Evolutionary conservation across 2,888 invertebrate genomes (phyloP), one percentile per base, ranked within the genome.

Genomic region (Cantharis nigra): DNA sequence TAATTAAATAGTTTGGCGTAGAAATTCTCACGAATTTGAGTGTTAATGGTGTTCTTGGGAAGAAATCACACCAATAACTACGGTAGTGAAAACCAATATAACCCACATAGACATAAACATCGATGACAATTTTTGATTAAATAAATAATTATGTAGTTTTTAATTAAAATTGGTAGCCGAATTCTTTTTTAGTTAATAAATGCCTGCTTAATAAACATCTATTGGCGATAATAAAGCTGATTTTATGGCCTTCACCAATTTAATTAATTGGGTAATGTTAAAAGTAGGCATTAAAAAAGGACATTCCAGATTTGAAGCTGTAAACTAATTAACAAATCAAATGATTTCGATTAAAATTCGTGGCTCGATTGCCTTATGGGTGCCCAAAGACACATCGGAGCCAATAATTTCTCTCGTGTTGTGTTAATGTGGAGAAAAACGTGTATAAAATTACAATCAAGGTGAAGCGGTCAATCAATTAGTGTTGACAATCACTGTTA

Each of bases 51-150:
- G 49, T 49, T 49, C 49, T 49, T 49, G 49, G 49, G 49, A 49
- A 49, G n/a, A 49, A 49, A 49, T 49, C 49, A 49, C 49, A 49
- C 49, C 49, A n/a, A 49, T 49, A 49, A 49, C 49, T 7, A 49
- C 49, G 49, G 49, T 49, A 49, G 49, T 49, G 49, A 49, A 49
- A 49, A 49, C 49, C 49, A 49, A 49, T 49, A 49, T 49, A 49
- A n/a, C 49, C 49, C 49, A 49, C 49, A 49, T 49, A 49, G 49
- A 49, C 49, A 67, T 13, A 67, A 67, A n/a, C n/a, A 23, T 67
- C 23, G 65, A 67, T 67, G 65, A 67, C 65, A 26, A 67, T 67
- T 67, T 33, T 67, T 67, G 65, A 67, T 67, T 67, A 67, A 67
- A 23, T 67, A 26, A 67, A 67, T 67, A 67, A 67, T 67, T 67